Evolutionary conservation across 2,797 vertebrate genomes (phyloP).

Genomic region (Melanotaenia pygmaea): DNA sequence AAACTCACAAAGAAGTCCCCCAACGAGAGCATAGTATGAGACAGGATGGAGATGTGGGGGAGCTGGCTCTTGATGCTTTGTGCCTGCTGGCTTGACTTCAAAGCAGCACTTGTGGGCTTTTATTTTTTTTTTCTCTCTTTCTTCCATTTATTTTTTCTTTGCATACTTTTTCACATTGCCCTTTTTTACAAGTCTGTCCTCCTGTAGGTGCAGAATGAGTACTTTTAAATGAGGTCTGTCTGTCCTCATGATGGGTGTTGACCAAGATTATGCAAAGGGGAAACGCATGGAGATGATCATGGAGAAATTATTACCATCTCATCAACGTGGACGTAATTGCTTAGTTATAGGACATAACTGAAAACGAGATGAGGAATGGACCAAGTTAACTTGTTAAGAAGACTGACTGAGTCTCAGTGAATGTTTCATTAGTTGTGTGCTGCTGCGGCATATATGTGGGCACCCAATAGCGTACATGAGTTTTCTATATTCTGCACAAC

Average conservation of each 20-base stretch:
- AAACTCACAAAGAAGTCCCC: conserved; percentile 90
- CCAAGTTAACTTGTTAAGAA: conserved; percentile 28
- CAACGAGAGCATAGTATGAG: conserved; percentile 92
- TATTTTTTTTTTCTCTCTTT: conserved; percentile 41
- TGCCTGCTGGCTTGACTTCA: conserved; percentile 53
- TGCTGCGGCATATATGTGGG: neutral
- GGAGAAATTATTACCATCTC: neutral
- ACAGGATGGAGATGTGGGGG: conserved; percentile 12
- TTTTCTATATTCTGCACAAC: conserved; percentile 16
- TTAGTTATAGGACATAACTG: neutral
- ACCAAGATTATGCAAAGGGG: conserved; percentile 37
- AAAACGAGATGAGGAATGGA: conserved; percentile 14
- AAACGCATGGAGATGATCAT: neutral
- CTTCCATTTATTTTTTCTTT: conserved; percentile 26
- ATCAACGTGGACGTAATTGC: neutral
- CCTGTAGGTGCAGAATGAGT: conserved; percentile 13
- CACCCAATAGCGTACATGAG: conserved; percentile 3
- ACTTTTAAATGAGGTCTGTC: conserved; percentile 8
- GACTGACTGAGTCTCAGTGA: conserved; percentile 12
- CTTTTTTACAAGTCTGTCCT: conserved; percentile 11
- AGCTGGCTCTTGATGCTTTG: conserved; percentile 29
- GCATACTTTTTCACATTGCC: conserved; percentile 13
- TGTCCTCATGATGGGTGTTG: conserved; percentile 21
- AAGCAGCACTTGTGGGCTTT: conserved; percentile 39
- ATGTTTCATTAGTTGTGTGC: neutral